Conservation (phyloP, 1,140 invertebrate genomes). For the Nasonia giraulti region DNA sequence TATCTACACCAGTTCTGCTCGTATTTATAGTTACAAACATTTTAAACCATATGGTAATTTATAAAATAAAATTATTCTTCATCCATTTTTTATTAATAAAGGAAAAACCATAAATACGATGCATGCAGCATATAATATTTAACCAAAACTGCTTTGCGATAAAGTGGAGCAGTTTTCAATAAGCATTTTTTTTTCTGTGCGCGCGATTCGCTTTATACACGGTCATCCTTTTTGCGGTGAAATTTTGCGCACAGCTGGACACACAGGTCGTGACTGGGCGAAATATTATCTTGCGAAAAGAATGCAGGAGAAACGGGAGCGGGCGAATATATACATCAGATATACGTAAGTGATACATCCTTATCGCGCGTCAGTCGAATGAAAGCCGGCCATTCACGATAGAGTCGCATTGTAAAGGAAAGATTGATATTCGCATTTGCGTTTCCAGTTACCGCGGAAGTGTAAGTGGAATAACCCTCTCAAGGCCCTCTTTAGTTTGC, state of each 20-base stretch:
- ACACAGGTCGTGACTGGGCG: constrained; percentile 19
- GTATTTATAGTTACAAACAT: too few relatives aligned
- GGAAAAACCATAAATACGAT: too few relatives aligned
- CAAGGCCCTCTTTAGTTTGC: constrained; percentile 6
- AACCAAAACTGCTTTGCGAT: neutral
- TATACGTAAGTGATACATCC: constrained; percentile 37
- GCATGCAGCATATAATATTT: too few relatives aligned
- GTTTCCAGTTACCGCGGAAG: constrained; percentile 37
- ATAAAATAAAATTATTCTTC: too few relatives aligned
- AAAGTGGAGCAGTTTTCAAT: constrained; percentile 5
- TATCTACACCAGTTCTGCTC: too few relatives aligned
- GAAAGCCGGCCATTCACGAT: constrained; percentile 35
- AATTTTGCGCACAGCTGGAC: constrained; percentile 28
- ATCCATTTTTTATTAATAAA: too few relatives aligned
- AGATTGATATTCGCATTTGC: constrained; percentile 12
- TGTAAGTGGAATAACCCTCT: constrained; percentile 20
- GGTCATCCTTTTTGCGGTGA: constrained; percentile 5
- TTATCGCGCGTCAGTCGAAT: constrained; percentile 30
- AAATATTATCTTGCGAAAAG: constrained; percentile 39
- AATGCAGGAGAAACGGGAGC: constrained; percentile 36
- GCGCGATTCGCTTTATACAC: neutral
- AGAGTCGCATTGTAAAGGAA: constrained; percentile 6
- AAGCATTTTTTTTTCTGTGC: neutral
- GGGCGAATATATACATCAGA: constrained; percentile 24
- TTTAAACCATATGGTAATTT: too few relatives aligned